phyloP scores from a whole-genome alignment of 1,140 invertebrate species.

The Euschistus heros region DNA sequence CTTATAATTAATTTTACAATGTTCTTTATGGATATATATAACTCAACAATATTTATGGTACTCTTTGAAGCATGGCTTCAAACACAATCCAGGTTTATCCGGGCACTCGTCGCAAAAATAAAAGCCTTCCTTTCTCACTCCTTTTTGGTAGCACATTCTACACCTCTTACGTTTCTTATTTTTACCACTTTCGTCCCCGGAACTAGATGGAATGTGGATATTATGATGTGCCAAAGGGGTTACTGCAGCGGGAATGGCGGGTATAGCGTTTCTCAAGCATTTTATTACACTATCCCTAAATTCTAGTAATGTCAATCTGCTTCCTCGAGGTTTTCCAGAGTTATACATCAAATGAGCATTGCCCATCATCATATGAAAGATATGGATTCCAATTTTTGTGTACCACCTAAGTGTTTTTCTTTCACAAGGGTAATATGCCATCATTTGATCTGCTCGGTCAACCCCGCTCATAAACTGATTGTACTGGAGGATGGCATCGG shows the following conservation, averaged over 20 bases:
- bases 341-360: slow-evolving; percentile 19
- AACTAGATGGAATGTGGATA: not conserved
- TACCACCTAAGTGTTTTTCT: slow-evolving; percentile 26
- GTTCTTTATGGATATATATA: too few species aligned
- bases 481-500: slow-evolving; percentile 24
- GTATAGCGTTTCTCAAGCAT: not conserved
- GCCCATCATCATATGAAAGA: slow-evolving; percentile 12
- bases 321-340: too few species aligned
- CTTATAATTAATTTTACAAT: too few species aligned
- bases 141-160: not conserved
- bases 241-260: not conserved
- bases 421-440: slow-evolving; percentile 20
- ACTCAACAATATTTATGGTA: too few species aligned
- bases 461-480: slow-evolving; percentile 29
- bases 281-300: slow-evolving; percentile 11
- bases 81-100: not conserved
- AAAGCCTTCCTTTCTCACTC: not conserved
- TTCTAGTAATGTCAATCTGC: not conserved
- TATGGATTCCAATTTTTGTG: slow-evolving; percentile 15
- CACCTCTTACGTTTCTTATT: not conserved
- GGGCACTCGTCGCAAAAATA: not conserved
- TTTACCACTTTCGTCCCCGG: not conserved
- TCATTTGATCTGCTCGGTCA: slow-evolving; percentile 27
- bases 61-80: not conserved
- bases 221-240: not conserved